Percentiles rank a stretch among this genome's conserved stretches.
These are phyloP conservation scores for Drosophila lutescens DNA, from an alignment of 2,888 invertebrate species.

Conservation along the genomic window DNA sequence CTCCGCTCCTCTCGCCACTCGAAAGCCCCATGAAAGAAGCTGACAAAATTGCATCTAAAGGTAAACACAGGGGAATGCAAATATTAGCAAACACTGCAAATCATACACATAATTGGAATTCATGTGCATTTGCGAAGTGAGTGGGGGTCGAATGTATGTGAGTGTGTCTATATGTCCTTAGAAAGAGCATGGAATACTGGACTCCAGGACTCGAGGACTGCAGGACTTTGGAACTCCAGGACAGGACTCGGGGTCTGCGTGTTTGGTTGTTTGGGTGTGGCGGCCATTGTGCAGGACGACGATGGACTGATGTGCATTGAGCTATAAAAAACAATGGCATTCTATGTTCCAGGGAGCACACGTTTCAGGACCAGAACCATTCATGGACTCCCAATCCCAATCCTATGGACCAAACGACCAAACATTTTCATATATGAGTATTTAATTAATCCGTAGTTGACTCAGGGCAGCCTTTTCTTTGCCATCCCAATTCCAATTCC, in stretches of 20 bases:
- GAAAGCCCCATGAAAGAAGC: slow-evolving; percentile 54
- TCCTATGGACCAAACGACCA: slow-evolving; percentile 23
- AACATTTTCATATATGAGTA: slow-evolving; percentile 73
- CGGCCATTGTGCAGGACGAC: slow-evolving; percentile 53
- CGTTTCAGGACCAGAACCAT: slow-evolving; percentile 25
- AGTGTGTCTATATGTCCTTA: slow-evolving; percentile 1
- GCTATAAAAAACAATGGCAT: slow-evolving; percentile 69
- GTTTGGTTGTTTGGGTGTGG: slow-evolving; percentile 4
- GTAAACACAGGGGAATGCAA: slow-evolving; percentile 64
- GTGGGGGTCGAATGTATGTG: not conserved
- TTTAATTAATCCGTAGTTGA: slow-evolving; percentile 78
- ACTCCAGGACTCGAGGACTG: not conserved
- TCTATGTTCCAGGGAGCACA: not conserved
- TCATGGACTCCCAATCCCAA: slow-evolving; percentile 26
- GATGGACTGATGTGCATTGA: slow-evolving; percentile 58
- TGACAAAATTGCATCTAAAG: slow-evolving; percentile 73
- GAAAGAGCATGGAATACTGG: not conserved
- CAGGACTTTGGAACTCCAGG: not conserved
- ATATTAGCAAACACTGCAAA: slow-evolving; percentile 72
- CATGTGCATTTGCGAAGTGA: slow-evolving; percentile 41
- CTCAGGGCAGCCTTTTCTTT: slow-evolving; percentile 59
- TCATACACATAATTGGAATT: slow-evolving; percentile 75
- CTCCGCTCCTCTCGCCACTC: not conserved
- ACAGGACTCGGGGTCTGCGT: not conserved
- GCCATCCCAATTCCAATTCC: slow-evolving; percentile 4